A percentile compares a stretch with the other conserved stretches of the same genome.
phyloP scores from a whole-genome alignment of 2,113 vertebrate genomes.

The Austrofundulus limnaeus region DNA sequence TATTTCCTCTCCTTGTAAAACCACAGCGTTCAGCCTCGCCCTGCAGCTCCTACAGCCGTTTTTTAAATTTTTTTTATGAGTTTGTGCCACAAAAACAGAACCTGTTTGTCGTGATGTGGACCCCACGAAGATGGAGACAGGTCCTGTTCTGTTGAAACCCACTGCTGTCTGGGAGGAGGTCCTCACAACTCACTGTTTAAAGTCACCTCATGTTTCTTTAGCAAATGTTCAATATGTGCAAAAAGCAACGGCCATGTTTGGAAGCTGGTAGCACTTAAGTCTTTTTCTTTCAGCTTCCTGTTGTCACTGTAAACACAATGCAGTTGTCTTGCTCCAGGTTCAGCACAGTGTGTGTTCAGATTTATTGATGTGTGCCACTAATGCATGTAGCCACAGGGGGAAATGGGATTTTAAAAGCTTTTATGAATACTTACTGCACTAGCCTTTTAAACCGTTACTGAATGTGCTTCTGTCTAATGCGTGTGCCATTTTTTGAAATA shows the following conservation, averaged over 20 bases:
- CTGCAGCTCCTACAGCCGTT: not conserved
- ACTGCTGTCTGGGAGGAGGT: not conserved
- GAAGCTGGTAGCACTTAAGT: not conserved
- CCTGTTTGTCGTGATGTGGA: too few species aligned
- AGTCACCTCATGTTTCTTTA: too few species aligned
- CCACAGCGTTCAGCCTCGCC: not conserved
- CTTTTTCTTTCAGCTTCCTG: conserved; percentile 6
- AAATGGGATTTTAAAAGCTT: conserved; percentile 28
- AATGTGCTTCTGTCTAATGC: conserved; percentile 28
- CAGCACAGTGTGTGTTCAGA: conserved; percentile 31
- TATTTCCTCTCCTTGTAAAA: not conserved
- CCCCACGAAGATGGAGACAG: not conserved
- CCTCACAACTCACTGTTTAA: too few species aligned
- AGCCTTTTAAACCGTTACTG: conserved; percentile 46
- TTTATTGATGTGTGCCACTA: conserved; percentile 38
- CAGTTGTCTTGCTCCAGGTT: conserved; percentile 8
- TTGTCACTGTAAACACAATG: conserved; percentile 4
- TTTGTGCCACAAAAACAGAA: too few species aligned
- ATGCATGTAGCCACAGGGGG: conserved; percentile 53
- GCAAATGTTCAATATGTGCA: too few species aligned
- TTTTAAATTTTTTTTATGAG: too few species aligned
- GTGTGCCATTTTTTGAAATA: conserved; percentile 67
- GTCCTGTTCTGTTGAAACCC: not conserved
- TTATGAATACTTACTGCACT: conserved; percentile 25
- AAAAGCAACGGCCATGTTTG: not conserved